These are phyloP conservation scores for Heliconius charithonia DNA, from an alignment of 2,888 invertebrate genomes.

Conservation along the genomic window DNA sequence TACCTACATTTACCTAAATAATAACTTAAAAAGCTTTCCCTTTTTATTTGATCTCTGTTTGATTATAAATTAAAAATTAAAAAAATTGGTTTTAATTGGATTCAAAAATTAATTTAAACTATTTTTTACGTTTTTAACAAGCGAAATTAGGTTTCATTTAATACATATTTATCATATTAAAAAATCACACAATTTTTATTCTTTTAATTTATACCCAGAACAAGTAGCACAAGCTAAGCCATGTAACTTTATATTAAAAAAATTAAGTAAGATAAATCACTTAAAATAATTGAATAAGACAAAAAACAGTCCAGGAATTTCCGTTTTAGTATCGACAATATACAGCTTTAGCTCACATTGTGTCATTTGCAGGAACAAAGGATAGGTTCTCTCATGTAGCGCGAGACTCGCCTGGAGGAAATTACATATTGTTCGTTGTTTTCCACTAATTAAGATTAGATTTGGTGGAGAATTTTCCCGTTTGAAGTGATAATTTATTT, in stretches of 20 bases:
- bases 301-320: not conserved
- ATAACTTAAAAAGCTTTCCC: not conserved
- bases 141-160: too few species aligned
- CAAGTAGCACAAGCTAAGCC: too few species aligned
- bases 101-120: too few species aligned
- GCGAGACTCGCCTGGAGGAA: constrained; percentile 3
- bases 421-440: constrained; percentile 3
- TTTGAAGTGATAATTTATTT: not conserved
- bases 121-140: too few species aligned
- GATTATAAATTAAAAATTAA: too few species aligned
- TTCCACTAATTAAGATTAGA: constrained; percentile 11
- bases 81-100: too few species aligned
- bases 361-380: constrained; percentile 26
- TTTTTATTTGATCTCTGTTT: not conserved
- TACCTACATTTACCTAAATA: not conserved
- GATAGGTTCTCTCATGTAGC: constrained; percentile 1
- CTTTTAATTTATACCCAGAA: too few species aligned
- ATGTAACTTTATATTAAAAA: too few species aligned
- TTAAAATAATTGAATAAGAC: too few species aligned
- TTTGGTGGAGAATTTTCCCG: not conserved
- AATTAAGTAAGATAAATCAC: too few species aligned
- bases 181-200: too few species aligned
- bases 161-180: too few species aligned
- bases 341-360: constrained; percentile 1
- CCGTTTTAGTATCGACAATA: constrained; percentile 12